These are phyloP conservation scores for Folsomia candida DNA, from an alignment of 2,888 invertebrate species.

Conservation along the genomic window DNA sequence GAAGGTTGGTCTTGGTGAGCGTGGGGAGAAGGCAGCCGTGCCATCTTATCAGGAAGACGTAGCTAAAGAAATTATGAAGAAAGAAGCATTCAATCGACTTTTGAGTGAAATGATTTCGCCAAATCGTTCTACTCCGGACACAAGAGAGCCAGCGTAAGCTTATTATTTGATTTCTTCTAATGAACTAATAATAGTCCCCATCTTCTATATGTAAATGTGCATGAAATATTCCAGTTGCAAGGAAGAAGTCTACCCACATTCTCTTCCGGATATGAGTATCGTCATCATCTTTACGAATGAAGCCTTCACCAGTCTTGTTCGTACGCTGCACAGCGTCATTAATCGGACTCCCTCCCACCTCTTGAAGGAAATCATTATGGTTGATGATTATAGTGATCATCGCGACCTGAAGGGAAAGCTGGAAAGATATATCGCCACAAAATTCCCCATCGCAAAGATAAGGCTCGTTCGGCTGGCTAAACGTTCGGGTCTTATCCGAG, in stretches of 20 bases:
- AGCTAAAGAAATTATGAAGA: constrained; percentile 69
- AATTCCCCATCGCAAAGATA: constrained; percentile 66
- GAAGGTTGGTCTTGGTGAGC: constrained; percentile 69
- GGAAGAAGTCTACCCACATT: constrained; percentile 63
- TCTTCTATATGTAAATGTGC: too few relatives aligned
- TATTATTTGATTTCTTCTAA: too few relatives aligned
- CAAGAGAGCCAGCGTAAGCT: constrained; percentile 57
- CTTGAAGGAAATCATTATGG: constrained; percentile 85
- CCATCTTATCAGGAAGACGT: constrained; percentile 64
- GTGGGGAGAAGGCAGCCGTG: constrained; percentile 67
- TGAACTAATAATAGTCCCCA: too few relatives aligned
- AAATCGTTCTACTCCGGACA: constrained; percentile 72
- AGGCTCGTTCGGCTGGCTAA: constrained; percentile 66
- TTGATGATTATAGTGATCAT: constrained; percentile 85
- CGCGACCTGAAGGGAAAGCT: constrained; percentile 68
- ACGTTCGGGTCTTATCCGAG: constrained; percentile 79
- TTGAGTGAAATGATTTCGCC: constrained; percentile 84
- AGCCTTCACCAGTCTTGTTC: constrained; percentile 76
- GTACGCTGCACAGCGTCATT: constrained; percentile 87
- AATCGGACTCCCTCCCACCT: constrained; percentile 68
- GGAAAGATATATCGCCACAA: constrained; percentile 73
- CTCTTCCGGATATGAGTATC: constrained; percentile 71
- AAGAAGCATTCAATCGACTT: constrained; percentile 82
- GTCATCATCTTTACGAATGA: constrained; percentile 87
- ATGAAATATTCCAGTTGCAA: constrained; percentile 64